Evolutionary conservation across 2,113 vertebrate species (phyloP), one percentile per base, ranked within the genome.

Genomic region (Carettochelys insculpta): DNA sequence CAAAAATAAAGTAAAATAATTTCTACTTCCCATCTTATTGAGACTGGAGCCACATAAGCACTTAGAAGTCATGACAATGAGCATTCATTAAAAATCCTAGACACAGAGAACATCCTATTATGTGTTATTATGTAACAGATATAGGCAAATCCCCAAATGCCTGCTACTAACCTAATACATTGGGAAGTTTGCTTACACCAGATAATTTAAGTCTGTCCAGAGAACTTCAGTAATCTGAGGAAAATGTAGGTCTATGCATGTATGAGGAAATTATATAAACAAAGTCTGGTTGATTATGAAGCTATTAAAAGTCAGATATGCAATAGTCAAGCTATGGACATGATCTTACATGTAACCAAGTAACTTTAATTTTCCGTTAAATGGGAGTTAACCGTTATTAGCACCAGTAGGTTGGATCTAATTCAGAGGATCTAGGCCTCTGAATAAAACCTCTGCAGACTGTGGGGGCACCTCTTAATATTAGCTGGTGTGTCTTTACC

Each of bases 61-160:
- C 53, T 82, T 73, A 80, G 3, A 3, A 51, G 68, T 78, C 12
- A 87, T 71, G 22, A 4, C 4, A 75, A 20, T n/a, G 8, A 54
- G 0, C 48, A 43, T 25, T 2, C 53, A 51, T 52, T 4, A 51
- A 77, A 48, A 84, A 17, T 16, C 3, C 10, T 45, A 78, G 45
- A 11, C 1, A 47, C 31, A 13, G 77, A 53, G 53, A 80, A 78
- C n/a, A 0, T 1, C 3, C 86, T 45, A 22, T 0, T 68, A 24
- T 81, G 38, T 7, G 3, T 29, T 27, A 11, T 34, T 2, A 77
- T 5, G 56, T 2, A 82, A 56, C 82, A 76, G 1, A 34, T 14
- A 27, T 45, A 45, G 25, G 53, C 3, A 51, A 85, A 20, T 0
- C 53, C 3, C 29, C 2, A 85, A 90, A 65, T 77, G 34, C 25